Base-by-base conservation (phyloP, 2,888 invertebrate species). In the Anodontia alba region DNA sequence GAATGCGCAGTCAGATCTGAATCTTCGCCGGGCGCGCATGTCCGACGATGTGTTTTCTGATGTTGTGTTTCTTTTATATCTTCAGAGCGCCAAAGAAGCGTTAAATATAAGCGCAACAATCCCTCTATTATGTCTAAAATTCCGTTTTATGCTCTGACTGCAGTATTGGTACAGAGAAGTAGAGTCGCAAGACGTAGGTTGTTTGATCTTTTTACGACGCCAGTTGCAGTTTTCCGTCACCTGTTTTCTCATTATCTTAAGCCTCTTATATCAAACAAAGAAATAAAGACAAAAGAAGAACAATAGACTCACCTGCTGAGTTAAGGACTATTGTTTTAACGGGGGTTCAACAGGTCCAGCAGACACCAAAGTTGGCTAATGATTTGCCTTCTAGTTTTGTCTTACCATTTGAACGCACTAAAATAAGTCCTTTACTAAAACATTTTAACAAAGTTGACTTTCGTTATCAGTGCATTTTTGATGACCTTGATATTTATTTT, bases 161-260 rank as follows among this genome's bases (percentile, higher is more conserved):
- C n/a, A 20, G 49, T 49, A 20, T 49, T 49, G 49, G 17, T 49
- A 20, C 20, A 10, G 17, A 20, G n/a, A 20, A 3, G 5, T 15
- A 10, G 49, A 49, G 3, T 49, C 17, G n/a, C 49, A 49, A 5
- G 17, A n/a, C 49, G n/a, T 49, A n/a, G 7, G 54, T 8, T 54
- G 54, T 54, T 54, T 54, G 54, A 20, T 33, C 33, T 1, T 12
- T 62, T 31, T 62, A 1, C 17, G 33, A 62, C 62, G 12, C 33
- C 62, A 33, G 12, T 3, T 20, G 33, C 62, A 17, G 17, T 33
- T 62, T 33, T 33, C 62, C 29, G 31, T 33, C 62, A 62, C 33
- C 62, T 62, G 33, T 20, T n/a, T 33, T 54, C 20, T 17, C 62
- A 33, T 62, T 62, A 62, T 62, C 62, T 62, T 62, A 57, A 62